A percentile compares a stretch with the other conserved stretches of the same genome.
Evolutionary conservation across 2,113 vertebrate species (phyloP).

Genomic region (Cacatua alba): DNA sequence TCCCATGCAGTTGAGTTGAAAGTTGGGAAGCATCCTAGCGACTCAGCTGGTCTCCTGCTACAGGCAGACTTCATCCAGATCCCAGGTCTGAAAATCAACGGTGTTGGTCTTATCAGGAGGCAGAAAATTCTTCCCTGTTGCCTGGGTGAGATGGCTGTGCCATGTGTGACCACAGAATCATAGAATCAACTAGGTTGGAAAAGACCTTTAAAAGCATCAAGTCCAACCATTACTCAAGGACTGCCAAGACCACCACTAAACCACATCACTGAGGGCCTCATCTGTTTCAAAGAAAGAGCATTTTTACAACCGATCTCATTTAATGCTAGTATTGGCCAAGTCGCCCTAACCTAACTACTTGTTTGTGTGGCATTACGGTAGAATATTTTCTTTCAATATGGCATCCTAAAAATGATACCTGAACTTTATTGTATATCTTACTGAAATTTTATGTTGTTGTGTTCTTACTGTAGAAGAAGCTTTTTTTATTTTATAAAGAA

Average conservation of each 20-base stretch:
- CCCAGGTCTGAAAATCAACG: not conserved
- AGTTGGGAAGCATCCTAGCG: not conserved
- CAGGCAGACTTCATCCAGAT: not conserved
- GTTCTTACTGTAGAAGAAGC: not conserved
- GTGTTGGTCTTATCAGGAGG: not conserved
- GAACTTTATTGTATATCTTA: not conserved
- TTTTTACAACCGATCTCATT: not conserved
- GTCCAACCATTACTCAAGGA: not conserved
- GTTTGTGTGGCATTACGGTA: not conserved
- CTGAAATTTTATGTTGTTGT: not conserved
- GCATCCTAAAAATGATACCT: not conserved
- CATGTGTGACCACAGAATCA: not conserved
- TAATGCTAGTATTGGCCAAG: not conserved
- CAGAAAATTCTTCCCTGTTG: not conserved
- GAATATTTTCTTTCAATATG: not conserved
- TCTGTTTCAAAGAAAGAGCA: not conserved
- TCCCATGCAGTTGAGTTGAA: not conserved
- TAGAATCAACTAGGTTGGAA: not conserved
- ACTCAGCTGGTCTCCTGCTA: not conserved
- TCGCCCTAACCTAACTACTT: not conserved
- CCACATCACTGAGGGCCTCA: not conserved
- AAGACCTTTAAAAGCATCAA: not conserved
- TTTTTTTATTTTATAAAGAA: not conserved
- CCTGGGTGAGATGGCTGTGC: not conserved
- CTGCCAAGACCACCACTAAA: not conserved